Conservation (phyloP, 2,797 vertebrate species). For the Buphagus erythrorhynchus region DNA sequence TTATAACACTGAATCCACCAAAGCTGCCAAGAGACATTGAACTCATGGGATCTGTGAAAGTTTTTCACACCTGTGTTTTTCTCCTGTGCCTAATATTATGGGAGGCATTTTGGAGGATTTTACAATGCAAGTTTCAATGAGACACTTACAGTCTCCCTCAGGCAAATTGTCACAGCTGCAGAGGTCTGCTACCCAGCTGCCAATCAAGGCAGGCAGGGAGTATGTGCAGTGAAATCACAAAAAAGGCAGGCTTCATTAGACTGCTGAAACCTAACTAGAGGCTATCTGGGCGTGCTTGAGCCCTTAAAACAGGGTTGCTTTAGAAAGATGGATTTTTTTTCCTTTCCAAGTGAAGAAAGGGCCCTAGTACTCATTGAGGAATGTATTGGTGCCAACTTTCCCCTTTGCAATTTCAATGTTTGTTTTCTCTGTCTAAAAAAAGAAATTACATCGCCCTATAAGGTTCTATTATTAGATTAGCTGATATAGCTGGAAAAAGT, state of each 20-base stretch:
- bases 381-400: conserved; percentile 20
- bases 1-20: conserved; percentile 21
- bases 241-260: conserved; percentile 60
- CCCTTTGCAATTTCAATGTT: conserved; percentile 26
- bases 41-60: conserved; percentile 64
- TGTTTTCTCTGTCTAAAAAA: conserved; percentile 54
- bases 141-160: conserved; percentile 71
- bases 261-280: conserved; percentile 50
- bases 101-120: conserved; percentile 70
- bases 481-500: conserved; percentile 54
- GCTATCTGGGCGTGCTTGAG: conserved; percentile 9
- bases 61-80: conserved; percentile 73
- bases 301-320: conserved; percentile 9
- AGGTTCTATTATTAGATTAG: conserved; percentile 53
- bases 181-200: conserved; percentile 71
- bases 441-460: background rate
- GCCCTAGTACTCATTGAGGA: background rate
- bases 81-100: conserved; percentile 70
- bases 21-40: conserved; percentile 68
- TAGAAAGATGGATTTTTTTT: conserved; percentile 5
- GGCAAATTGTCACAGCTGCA: conserved; percentile 73
- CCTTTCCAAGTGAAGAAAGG: conserved; percentile 7
- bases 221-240: conserved; percentile 62
- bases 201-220: conserved; percentile 68
- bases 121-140: conserved; percentile 70